A percentile compares a stretch with the other conserved stretches of the same genome.
Conservation (phyloP, 1,140 invertebrate species). For the Rhynchophorus ferrugineus region DNA sequence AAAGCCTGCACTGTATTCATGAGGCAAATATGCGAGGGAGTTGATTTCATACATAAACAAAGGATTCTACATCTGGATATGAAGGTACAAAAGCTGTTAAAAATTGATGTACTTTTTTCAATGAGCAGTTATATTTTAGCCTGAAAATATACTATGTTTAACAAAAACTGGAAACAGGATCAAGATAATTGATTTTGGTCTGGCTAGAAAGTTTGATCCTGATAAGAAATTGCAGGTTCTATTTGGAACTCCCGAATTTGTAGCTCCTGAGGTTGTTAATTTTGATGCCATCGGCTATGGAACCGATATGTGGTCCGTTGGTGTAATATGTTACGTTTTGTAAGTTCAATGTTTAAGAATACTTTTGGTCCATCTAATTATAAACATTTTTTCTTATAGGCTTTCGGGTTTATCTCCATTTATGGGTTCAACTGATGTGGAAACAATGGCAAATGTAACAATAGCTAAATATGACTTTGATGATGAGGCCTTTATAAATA, state of each 20-base stretch:
- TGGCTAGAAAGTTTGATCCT: slow-evolving; percentile 87
- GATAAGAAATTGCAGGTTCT: slow-evolving; percentile 83
- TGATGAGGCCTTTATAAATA: slow-evolving; percentile 86
- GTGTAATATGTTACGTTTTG: slow-evolving; percentile 96
- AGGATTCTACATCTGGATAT: slow-evolving; percentile 93
- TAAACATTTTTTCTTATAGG: slow-evolving; percentile 52
- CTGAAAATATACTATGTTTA: slow-evolving; percentile 94
- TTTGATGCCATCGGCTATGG: slow-evolving; percentile 92
- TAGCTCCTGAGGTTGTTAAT: slow-evolving; percentile 96
- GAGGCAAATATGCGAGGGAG: slow-evolving; percentile 93
- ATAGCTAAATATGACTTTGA: slow-evolving; percentile 93
- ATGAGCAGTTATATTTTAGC: slow-evolving; percentile 63
- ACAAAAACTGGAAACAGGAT: slow-evolving; percentile 92
- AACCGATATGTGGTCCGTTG: slow-evolving; percentile 97
- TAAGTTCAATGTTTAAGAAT: slow-evolving; percentile 57
- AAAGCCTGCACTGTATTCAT: slow-evolving; percentile 92
- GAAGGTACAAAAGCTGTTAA: slow-evolving; percentile 59
- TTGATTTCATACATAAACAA: slow-evolving; percentile 92
- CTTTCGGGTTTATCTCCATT: slow-evolving; percentile 96
- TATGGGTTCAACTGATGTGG: slow-evolving; percentile 94
- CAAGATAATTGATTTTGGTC: slow-evolving; percentile 96
- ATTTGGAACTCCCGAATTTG: slow-evolving; percentile 98
- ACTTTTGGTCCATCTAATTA: neutral
- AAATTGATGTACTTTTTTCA: slow-evolving; percentile 2
- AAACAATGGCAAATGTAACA: slow-evolving; percentile 96